A percentile compares a stretch with the other conserved stretches of the same genome.
These are phyloP conservation scores for Heterodera schachtii DNA, from an alignment of 1,140 invertebrate genomes.

Conservation along the genomic window DNA sequence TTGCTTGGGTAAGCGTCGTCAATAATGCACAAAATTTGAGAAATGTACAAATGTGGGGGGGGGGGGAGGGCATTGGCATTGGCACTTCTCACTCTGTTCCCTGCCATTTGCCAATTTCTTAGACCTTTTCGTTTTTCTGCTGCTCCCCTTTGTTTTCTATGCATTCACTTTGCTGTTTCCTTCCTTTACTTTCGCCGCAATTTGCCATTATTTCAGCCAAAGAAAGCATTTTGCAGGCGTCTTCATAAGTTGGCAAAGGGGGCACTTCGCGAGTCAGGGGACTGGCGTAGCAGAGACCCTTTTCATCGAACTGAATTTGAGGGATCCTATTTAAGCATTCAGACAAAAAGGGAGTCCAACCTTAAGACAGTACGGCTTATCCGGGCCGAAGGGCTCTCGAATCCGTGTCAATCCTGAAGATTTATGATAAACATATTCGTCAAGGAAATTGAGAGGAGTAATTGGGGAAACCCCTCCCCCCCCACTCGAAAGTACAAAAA, in stretches of 20 bases:
- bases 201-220: constrained; percentile 8
- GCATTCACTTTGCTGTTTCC: not conserved
- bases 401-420: constrained; percentile 31
- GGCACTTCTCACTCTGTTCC: no score
- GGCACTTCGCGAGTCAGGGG: constrained; percentile 42
- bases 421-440: not conserved
- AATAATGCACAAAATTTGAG: no score
- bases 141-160: not conserved
- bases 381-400: constrained; percentile 28
- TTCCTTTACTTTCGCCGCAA: not conserved
- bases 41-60: no score
- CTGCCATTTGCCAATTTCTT: no score
- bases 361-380: constrained; percentile 44
- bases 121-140: no score
- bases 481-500: no score
- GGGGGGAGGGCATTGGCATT: not conserved
- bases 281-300: constrained; percentile 42
- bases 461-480: not conserved
- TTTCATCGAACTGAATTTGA: constrained; percentile 34
- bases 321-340: constrained; percentile 1
- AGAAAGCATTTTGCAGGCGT: constrained; percentile 35
- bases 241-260: constrained; percentile 40
- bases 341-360: not conserved
- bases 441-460: not conserved
- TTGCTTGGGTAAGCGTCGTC: no score